These are phyloP conservation scores for Xiphias gladius DNA, from an alignment of 2,113 vertebrate genomes.

Conservation along the genomic window DNA sequence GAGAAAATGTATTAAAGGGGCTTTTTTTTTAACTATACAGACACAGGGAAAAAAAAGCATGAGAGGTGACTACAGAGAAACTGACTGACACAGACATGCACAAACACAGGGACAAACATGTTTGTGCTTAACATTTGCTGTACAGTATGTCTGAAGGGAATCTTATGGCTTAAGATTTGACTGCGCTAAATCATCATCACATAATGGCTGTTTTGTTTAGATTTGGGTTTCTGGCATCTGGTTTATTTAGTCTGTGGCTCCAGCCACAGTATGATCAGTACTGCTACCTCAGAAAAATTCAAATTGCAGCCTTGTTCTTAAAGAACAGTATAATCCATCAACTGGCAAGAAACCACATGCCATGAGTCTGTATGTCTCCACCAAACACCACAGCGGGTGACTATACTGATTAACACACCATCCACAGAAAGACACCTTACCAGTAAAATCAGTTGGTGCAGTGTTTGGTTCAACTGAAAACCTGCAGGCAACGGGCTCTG, in stretches of 20 bases:
- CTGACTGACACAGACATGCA: background rate
- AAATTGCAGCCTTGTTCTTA: background rate
- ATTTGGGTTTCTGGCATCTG: background rate
- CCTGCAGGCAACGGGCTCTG: background rate
- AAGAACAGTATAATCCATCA: background rate
- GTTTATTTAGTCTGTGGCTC: background rate
- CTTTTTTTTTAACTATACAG: background rate
- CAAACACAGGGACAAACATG: background rate
- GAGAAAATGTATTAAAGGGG: background rate
- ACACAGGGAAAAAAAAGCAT: background rate
- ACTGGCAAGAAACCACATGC: background rate
- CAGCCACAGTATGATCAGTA: background rate
- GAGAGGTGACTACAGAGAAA: background rate
- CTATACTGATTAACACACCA: background rate
- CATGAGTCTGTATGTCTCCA: background rate
- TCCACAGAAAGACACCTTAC: background rate
- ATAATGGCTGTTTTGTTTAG: background rate
- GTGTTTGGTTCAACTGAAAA: constrained; percentile 15
- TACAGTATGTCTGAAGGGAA: background rate
- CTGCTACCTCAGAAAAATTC: background rate
- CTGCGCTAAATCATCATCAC: background rate
- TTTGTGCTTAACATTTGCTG: background rate
- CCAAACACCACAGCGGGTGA: background rate
- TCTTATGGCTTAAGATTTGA: background rate
- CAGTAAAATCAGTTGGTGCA: background rate